These are phyloP conservation scores for Chloroclystis v-ata DNA, from an alignment of 2,888 invertebrate species.

Conservation along the genomic window DNA sequence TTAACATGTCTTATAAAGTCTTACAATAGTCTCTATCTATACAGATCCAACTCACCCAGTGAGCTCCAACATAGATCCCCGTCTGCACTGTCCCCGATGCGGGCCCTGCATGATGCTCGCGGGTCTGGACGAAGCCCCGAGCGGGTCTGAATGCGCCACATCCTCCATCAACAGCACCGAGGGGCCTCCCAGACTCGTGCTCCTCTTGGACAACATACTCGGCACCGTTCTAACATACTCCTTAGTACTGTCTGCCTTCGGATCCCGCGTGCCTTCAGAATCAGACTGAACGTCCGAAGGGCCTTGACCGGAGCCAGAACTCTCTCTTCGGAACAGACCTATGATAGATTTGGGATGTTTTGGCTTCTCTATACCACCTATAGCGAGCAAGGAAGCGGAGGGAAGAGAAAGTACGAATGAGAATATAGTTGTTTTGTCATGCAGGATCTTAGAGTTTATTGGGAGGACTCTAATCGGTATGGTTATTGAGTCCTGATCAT, in stretches of 20 bases:
- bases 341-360: constrained; percentile 91
- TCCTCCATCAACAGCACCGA: constrained; percentile 81
- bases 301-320: constrained; percentile 83
- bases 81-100: constrained; percentile 82
- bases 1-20: too few relatives aligned
- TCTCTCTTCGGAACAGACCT: constrained; percentile 91
- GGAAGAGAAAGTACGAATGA: constrained; percentile 50
- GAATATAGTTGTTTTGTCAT: constrained; percentile 31
- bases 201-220: constrained; percentile 64
- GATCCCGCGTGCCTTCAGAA: constrained; percentile 71
- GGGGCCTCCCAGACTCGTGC: constrained; percentile 68
- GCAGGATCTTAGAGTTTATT: constrained; percentile 17
- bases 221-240: constrained; percentile 56
- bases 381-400: constrained; percentile 43
- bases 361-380: constrained; percentile 92
- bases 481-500: background rate
- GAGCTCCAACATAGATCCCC: constrained; percentile 90
- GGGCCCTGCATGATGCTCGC: constrained; percentile 79
- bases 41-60: constrained; percentile 78
- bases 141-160: constrained; percentile 78
- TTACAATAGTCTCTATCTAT: too few relatives aligned
- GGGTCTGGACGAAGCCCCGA: constrained; percentile 79
- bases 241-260: constrained; percentile 56
- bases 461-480: background rate
- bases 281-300: constrained; percentile 77